Evolutionary conservation across 1,140 invertebrate species (phyloP).

Genomic region (Zaprionus tsacasi): DNA sequence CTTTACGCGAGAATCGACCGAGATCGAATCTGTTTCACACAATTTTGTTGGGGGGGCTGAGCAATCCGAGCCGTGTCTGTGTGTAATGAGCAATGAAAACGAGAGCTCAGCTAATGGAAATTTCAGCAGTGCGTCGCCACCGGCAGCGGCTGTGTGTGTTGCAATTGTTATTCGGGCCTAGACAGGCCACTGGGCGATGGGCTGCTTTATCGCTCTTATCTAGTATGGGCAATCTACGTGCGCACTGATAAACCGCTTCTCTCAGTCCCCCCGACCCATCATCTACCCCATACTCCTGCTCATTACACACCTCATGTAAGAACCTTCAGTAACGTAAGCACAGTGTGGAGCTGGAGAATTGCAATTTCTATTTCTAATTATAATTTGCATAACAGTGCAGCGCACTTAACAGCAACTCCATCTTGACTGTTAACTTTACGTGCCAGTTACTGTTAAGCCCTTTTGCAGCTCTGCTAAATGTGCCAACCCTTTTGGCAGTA

Average conservation of each 20-base stretch:
- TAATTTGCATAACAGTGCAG: too few species aligned
- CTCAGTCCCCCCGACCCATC: neutral
- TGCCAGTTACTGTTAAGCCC: neutral
- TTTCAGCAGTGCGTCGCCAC: neutral
- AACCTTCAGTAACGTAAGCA: neutral
- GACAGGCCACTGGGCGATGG: constrained; percentile 10
- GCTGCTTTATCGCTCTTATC: constrained; percentile 61
- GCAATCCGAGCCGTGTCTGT: constrained; percentile 51
- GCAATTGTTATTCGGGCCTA: constrained; percentile 4
- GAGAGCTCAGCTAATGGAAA: constrained; percentile 17
- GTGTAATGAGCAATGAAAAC: constrained; percentile 63
- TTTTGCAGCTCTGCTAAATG: neutral
- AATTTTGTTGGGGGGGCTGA: neutral
- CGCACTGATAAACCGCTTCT: constrained; percentile 53
- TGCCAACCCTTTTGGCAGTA: neutral
- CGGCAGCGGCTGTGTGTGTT: neutral
- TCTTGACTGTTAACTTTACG: neutral
- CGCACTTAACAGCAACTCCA: neutral
- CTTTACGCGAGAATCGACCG: neutral
- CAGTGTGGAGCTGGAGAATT: neutral
- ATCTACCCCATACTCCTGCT: neutral
- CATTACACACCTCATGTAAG: neutral
- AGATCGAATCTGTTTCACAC: neutral
- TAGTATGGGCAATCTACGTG: constrained; percentile 45
- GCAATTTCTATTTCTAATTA: too few species aligned